Evolutionary conservation across 1,140 invertebrate species (phyloP).

Genomic region (Lepidurus arcticus): DNA sequence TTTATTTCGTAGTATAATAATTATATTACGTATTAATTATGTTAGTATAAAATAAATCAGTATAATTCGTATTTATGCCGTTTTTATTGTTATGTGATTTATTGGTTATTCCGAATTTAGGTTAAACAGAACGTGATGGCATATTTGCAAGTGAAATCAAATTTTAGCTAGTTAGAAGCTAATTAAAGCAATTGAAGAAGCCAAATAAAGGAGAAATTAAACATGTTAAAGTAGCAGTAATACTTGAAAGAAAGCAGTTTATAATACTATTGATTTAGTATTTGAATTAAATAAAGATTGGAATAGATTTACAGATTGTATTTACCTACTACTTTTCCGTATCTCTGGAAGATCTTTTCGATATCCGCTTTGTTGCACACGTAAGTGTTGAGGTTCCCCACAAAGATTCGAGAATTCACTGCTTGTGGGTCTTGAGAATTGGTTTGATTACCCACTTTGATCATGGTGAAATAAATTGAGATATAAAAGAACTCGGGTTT

Average conservation of each 20-base stretch:
- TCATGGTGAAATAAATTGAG: conserved; percentile 54
- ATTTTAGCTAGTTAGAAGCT: too few relatives aligned
- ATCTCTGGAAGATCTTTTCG: conserved; percentile 77
- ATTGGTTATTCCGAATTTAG: too few relatives aligned
- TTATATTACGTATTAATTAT: too few relatives aligned
- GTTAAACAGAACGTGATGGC: too few relatives aligned
- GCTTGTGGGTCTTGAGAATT: conserved; percentile 81
- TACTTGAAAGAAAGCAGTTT: not conserved
- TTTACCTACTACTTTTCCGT: conserved; percentile 70
- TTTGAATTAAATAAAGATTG: not conserved
- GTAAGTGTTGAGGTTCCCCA: conserved; percentile 85
- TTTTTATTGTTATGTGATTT: too few relatives aligned
- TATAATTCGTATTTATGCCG: too few relatives aligned
- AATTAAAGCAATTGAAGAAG: too few relatives aligned
- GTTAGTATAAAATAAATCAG: too few relatives aligned
- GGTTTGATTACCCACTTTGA: conserved; percentile 78
- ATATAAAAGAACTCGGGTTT: not conserved
- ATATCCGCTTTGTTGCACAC: conserved; percentile 82
- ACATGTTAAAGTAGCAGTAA: too few relatives aligned
- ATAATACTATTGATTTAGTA: not conserved
- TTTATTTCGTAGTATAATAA: too few relatives aligned
- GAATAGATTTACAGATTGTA: conserved; percentile 16
- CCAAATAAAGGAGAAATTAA: too few relatives aligned
- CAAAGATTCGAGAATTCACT: conserved; percentile 79
- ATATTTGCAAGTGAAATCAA: too few relatives aligned